Conservation (phyloP, 2,797 vertebrate species). For the Hylomyscus alleni region DNA sequence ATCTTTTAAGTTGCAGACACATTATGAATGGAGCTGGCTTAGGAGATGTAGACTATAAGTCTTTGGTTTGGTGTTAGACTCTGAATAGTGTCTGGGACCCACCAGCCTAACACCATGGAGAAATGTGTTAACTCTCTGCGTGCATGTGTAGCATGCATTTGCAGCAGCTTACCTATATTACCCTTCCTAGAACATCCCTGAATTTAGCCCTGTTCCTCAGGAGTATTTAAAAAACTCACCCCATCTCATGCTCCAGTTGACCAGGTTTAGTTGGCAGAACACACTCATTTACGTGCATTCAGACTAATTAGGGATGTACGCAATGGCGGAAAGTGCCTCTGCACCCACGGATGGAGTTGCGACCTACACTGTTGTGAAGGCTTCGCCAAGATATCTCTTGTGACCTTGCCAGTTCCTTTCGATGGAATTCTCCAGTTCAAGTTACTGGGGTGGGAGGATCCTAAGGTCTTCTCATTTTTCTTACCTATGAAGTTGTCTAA, state of each 20-base stretch:
- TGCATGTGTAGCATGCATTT: rapidly evolving
- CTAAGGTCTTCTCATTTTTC: background rate
- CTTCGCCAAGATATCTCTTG: background rate
- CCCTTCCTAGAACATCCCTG: background rate
- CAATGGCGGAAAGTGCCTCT: background rate
- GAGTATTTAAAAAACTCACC: background rate
- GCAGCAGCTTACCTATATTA: background rate
- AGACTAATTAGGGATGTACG: background rate
- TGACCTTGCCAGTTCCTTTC: background rate
- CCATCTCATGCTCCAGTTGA: background rate
- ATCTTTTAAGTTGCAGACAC: background rate
- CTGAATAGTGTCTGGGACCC: background rate
- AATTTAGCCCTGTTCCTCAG: background rate
- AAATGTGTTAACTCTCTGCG: background rate
- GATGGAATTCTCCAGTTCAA: background rate
- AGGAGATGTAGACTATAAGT: background rate
- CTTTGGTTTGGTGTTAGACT: background rate
- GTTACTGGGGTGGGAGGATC: background rate
- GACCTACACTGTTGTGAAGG: background rate
- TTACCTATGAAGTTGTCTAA: background rate
- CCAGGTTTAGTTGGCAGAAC: constrained; percentile 23
- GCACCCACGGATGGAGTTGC: background rate
- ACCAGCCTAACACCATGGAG: background rate
- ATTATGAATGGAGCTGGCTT: background rate
- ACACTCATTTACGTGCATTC: background rate